Conservation (phyloP, 2,888 invertebrate genomes). For the Drosophila pseudotakahashii region DNA sequence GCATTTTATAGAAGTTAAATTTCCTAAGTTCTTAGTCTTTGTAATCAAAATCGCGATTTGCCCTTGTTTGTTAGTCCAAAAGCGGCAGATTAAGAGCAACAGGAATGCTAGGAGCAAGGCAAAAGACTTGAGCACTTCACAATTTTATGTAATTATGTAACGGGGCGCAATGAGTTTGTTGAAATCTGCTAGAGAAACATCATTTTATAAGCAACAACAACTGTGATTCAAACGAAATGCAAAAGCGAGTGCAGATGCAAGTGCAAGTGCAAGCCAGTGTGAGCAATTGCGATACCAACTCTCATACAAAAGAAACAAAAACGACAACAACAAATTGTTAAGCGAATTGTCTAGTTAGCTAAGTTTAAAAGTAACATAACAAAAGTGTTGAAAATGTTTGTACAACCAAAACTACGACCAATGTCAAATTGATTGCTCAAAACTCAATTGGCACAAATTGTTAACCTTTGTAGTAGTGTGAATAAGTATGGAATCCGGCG, state of each 20-base stretch:
- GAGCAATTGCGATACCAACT: slow-evolving; percentile 53
- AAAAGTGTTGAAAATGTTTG: slow-evolving; percentile 53
- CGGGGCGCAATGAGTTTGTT: slow-evolving; percentile 38
- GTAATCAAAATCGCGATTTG: slow-evolving; percentile 26
- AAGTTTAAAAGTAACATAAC: slow-evolving; percentile 57
- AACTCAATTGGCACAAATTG: slow-evolving; percentile 62
- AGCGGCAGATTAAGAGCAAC: slow-evolving; percentile 18
- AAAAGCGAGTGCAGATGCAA: slow-evolving; percentile 33
- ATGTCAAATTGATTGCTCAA: slow-evolving; percentile 73
- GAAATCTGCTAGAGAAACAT: slow-evolving; percentile 57
- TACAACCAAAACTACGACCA: slow-evolving; percentile 63
- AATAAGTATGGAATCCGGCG: slow-evolving; percentile 59
- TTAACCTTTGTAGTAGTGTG: slow-evolving; percentile 75
- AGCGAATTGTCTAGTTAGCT: slow-evolving; percentile 79
- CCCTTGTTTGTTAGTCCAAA: slow-evolving; percentile 54
- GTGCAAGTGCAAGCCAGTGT: slow-evolving; percentile 52
- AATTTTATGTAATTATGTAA: slow-evolving; percentile 54
- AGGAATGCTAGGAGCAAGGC: slow-evolving; percentile 40
- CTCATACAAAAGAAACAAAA: slow-evolving; percentile 45
- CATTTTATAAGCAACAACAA: slow-evolving; percentile 79
- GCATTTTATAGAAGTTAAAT: slow-evolving; percentile 60
- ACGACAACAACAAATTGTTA: slow-evolving; percentile 64
- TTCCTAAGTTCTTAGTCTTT: slow-evolving; percentile 39
- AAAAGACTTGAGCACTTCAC: slow-evolving; percentile 80
- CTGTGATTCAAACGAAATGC: slow-evolving; percentile 64